These are phyloP conservation scores for Gopherus flavomarginatus DNA, from an alignment of 2,113 vertebrate genomes.

Conservation along the genomic window DNA sequence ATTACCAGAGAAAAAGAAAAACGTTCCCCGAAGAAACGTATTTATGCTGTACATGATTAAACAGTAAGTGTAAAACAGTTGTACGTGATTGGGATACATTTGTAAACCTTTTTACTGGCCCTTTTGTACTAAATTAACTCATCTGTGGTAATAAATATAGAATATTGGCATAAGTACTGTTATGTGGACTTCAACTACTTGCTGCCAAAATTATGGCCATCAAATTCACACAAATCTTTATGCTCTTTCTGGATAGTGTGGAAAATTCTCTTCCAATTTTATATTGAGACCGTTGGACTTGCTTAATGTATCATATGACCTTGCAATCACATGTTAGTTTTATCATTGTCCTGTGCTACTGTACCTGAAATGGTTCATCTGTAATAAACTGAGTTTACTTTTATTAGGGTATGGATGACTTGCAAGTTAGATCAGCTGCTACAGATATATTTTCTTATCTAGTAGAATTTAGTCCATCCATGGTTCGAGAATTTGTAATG, in stretches of 20 bases:
- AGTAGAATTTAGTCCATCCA: slow-evolving; percentile 99
- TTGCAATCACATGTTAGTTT: background rate
- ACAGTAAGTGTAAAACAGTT: background rate
- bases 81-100: background rate
- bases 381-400: background rate
- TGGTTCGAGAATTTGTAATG: slow-evolving; percentile 99
- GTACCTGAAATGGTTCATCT: slow-evolving; percentile 7
- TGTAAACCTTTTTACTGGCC: background rate
- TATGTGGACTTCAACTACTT: background rate
- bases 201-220: background rate
- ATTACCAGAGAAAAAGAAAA: background rate
- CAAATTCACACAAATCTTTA: background rate
- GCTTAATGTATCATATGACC: background rate
- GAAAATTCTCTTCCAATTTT: background rate
- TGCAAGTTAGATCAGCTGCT: slow-evolving; percentile 96
- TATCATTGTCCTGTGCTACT: background rate
- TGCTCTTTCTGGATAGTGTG: background rate
- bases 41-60: background rate
- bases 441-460: slow-evolving; percentile 99
- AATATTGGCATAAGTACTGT: accelerated
- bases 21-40: background rate
- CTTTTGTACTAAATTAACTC: background rate
- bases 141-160: background rate
- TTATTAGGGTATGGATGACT: slow-evolving; percentile 95
- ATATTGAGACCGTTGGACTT: background rate